phyloP scores from a whole-genome alignment of 2,113 vertebrate species.

The Hippocampus abdominalis region DNA sequence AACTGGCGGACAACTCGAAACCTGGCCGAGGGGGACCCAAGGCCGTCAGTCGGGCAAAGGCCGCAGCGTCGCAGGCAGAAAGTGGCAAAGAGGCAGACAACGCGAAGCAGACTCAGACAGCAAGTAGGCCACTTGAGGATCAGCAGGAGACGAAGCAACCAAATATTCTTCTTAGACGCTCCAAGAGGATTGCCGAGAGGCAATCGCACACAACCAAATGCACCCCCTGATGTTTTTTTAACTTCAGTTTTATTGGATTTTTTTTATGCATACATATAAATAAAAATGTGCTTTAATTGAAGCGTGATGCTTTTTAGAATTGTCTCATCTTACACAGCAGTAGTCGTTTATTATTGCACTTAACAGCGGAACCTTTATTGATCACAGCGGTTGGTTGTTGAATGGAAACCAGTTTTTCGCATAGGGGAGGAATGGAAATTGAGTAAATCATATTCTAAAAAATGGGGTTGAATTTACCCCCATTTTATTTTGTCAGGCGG shows the following conservation, averaged over 20 bases:
- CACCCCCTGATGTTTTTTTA: neutral
- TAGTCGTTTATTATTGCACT: neutral
- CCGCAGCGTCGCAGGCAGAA: neutral
- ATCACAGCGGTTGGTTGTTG: neutral
- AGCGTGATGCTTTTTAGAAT: too few relatives aligned
- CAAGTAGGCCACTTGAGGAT: neutral
- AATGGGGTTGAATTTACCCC: too few relatives aligned
- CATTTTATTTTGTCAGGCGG: too few relatives aligned
- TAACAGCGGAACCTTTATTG: neutral
- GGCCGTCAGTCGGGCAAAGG: neutral
- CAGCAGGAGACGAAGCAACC: neutral
- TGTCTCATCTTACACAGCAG: neutral
- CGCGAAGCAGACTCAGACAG: neutral
- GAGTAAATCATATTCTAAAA: too few relatives aligned
- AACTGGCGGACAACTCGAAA: neutral
- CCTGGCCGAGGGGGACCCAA: neutral
- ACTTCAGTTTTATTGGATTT: neutral
- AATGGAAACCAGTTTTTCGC: too few relatives aligned
- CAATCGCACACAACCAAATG: neutral
- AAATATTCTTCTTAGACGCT: conserved; percentile 27
- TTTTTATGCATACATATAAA: neutral
- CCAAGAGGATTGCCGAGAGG: conserved; percentile 56
- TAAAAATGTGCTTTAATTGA: neutral
- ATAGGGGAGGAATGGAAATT: too few relatives aligned
- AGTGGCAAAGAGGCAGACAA: neutral